phyloP scores from a whole-genome alignment of 1,140 invertebrate genomes.

The Drosophila pseudoobscura region DNA sequence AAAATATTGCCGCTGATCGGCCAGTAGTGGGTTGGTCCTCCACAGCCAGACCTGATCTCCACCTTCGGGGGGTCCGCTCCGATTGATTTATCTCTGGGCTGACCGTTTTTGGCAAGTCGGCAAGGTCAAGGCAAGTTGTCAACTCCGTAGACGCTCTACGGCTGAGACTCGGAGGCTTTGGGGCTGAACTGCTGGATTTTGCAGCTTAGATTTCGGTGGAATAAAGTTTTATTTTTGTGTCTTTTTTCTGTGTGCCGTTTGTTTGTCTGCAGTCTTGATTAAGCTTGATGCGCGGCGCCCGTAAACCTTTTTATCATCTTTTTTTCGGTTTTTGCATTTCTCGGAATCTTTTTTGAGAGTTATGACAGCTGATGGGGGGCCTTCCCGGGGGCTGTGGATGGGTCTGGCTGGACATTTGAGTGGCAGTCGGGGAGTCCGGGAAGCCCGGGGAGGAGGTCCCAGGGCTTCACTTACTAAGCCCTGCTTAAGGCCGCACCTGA shows the following conservation, averaged over 20 bases:
- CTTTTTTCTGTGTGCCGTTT: constrained; percentile 8
- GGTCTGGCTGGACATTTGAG: constrained; percentile 20
- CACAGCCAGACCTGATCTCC: constrained; percentile 15
- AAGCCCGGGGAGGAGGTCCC: constrained; percentile 35
- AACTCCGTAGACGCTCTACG: constrained; percentile 47
- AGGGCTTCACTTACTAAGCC: constrained; percentile 76
- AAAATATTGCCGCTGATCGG: constrained; percentile 53
- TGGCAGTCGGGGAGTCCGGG: constrained; percentile 46
- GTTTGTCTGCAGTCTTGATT: constrained; percentile 73
- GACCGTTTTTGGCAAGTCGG: constrained; percentile 67
- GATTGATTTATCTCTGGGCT: constrained; percentile 70
- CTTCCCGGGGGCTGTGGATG: background rate
- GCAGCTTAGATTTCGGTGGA: constrained; percentile 67
- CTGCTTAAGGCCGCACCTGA: constrained; percentile 72
- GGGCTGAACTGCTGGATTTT: background rate
- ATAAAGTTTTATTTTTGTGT: constrained; percentile 37
- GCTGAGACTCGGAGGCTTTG: background rate
- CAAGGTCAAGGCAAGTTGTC: constrained; percentile 77
- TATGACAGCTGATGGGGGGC: constrained; percentile 62
- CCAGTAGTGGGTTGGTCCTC: constrained; percentile 22
- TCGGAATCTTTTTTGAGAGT: constrained; percentile 59
- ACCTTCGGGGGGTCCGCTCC: constrained; percentile 17
- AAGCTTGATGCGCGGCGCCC: constrained; percentile 54
- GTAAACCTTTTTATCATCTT: constrained; percentile 55
- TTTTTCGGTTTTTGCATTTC: constrained; percentile 58